Evolutionary conservation across 2,888 invertebrate species (phyloP), one percentile per base, ranked within the genome.

Genomic region (Coelinius sp.): DNA sequence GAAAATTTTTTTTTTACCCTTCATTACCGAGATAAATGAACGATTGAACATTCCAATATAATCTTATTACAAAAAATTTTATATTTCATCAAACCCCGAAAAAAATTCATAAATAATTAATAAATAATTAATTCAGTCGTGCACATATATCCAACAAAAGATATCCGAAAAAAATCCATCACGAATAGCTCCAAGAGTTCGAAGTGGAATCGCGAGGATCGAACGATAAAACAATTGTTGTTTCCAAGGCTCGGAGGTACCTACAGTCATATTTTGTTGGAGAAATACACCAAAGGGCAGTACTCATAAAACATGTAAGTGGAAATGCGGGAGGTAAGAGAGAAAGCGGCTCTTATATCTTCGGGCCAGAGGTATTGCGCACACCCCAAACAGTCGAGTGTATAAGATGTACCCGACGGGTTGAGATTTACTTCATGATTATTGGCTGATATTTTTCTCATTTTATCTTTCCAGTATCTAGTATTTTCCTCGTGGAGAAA

Each of bases 231-330:
- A 73, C 78, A 79, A 79, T 78, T 76, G 78, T 78, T 35, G 24
- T 35, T 67, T 68, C 62, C 12, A 17, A 64, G 72, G 63, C 65
- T 68, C 66, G 72, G 41, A 63, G 38, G 41, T 63, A 41, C 63
- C 75, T 73, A 75, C 73, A 76, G 76, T 78, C 74, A 78, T 78
- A 79, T 79, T 78, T 63, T 79, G 70, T 70, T 67, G 67, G 73
- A 77, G 77, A 78, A 76, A 76, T 78, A 79, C 75, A 78, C 70
- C 75, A 77, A 79, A 79, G 76, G 78, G 77, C 77, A 75, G 75
- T 70, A 53, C 69, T 75, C 70, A 77, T 78, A 66, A 78, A 77
- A 78, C 71, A 78, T 76, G 70, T 73, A 78, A 44, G 64, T 35
- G 12, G 73, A 72, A 66, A 71, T 73, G 68, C 65, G 53, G 62